Percentiles rank a stretch among this genome's conserved stretches.
These are phyloP conservation scores for Cercocebus atys DNA, from an alignment of 2,113 vertebrate genomes.

Conservation along the genomic window DNA sequence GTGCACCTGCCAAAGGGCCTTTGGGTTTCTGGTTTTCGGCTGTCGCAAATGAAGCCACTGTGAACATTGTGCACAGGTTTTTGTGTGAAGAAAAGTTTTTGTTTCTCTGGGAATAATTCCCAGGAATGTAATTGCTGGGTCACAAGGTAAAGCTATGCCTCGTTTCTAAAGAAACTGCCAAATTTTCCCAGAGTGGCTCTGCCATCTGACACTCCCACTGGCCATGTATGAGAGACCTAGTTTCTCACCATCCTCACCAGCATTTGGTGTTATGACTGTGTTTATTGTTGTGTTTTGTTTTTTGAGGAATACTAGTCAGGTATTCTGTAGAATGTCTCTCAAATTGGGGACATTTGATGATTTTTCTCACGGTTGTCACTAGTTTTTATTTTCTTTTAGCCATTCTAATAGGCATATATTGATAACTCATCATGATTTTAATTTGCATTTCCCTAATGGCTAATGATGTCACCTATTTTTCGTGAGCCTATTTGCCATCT, in stretches of 20 bases:
- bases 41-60: rapidly evolving
- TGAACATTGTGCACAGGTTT: rapidly evolving
- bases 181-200: neutral
- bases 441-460: rapidly evolving
- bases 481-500: rapidly evolving
- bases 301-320: neutral
- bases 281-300: neutral
- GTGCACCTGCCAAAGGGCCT: rapidly evolving
- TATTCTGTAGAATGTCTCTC: neutral
- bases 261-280: neutral
- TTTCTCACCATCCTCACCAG: neutral
- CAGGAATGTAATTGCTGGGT: neutral
- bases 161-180: neutral
- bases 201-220: rapidly evolving
- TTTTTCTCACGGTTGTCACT: rapidly evolving
- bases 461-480: rapidly evolving
- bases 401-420: rapidly evolving
- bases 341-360: neutral
- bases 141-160: rapidly evolving
- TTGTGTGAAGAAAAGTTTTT: neutral
- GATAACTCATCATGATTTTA: rapidly evolving
- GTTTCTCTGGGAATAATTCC: neutral
- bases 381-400: neutral
- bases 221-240: rapidly evolving
- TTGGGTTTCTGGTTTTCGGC: neutral